phyloP scores from a whole-genome alignment of 2,888 invertebrate genomes.

The Monopis laevigella region DNA sequence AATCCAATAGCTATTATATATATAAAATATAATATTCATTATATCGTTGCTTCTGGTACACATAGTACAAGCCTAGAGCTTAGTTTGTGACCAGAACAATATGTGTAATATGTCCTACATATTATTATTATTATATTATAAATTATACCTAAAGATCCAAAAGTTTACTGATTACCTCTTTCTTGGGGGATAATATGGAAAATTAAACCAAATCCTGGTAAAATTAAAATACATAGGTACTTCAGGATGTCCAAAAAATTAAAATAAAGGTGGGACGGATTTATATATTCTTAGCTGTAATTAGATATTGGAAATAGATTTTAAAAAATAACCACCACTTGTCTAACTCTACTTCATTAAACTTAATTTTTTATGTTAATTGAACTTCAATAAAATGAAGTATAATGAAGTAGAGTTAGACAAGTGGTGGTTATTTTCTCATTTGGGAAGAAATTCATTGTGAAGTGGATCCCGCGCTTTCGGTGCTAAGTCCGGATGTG shows the following conservation, averaged over 20 bases:
- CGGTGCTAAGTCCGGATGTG: constrained; percentile 10
- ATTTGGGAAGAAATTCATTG: constrained; percentile 9
- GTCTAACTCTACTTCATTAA: background rate
- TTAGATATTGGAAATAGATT: too few relatives aligned
- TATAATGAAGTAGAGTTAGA: background rate
- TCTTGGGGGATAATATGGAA: constrained; percentile 81
- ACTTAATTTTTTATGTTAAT: too few relatives aligned
- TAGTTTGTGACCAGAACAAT: too few relatives aligned
- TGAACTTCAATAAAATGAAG: too few relatives aligned
- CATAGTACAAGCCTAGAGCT: too few relatives aligned
- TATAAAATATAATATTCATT: too few relatives aligned
- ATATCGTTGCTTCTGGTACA: too few relatives aligned
- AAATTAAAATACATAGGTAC: constrained; percentile 88
- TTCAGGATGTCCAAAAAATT: constrained; percentile 90
- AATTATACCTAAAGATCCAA: constrained; percentile 79
- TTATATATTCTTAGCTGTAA: too few relatives aligned
- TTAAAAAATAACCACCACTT: constrained; percentile 4
- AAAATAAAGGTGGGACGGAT: constrained; percentile 89
- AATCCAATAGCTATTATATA: constrained; percentile 81
- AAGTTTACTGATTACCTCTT: constrained; percentile 78
- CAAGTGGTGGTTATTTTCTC: constrained; percentile 4
- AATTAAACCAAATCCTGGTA: constrained; percentile 84
- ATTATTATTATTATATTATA: too few relatives aligned
- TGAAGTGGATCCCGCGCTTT: constrained; percentile 11
- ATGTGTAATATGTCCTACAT: too few relatives aligned